A percentile compares a stretch with the other conserved stretches of the same genome.
Evolutionary conservation across 2,888 invertebrate genomes (phyloP).

Genomic region (Apodemia hepburni): DNA sequence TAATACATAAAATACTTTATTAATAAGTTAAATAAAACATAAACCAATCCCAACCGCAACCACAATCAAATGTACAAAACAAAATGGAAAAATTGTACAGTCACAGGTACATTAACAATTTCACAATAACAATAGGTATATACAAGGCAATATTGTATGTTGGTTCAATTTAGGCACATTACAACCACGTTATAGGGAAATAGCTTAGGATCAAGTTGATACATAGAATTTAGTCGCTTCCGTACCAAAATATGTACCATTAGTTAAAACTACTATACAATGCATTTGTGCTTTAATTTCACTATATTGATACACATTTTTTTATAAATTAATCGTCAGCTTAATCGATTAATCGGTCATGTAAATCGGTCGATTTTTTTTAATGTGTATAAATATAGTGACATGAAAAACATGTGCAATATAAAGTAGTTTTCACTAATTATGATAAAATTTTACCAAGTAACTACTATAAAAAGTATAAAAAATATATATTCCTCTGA

Average conservation of each 20-base stretch:
- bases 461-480: no score
- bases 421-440: no score
- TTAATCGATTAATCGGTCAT: no score
- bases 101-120: slow-evolving; percentile 1
- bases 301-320: no score
- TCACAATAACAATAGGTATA: slow-evolving; percentile 7
- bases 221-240: not conserved
- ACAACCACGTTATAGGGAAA: slow-evolving; percentile 25
- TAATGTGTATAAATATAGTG: no score
- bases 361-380: no score
- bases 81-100: not conserved
- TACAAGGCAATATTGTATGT: not conserved
- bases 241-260: not conserved
- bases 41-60: slow-evolving; percentile 74
- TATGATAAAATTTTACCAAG: no score
- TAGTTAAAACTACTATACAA: no score
- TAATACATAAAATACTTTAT: slow-evolving; percentile 18
- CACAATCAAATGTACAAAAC: slow-evolving; percentile 53
- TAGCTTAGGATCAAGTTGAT: not conserved
- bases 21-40: slow-evolving; percentile 37
- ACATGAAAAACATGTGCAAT: no score
- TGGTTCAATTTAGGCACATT: not conserved
- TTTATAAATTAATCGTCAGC: no score
- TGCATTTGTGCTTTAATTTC: no score
- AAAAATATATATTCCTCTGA: no score